Evolutionary conservation across 2,888 invertebrate genomes (phyloP).

Genomic region (Rhamphomyia laevipes): DNA sequence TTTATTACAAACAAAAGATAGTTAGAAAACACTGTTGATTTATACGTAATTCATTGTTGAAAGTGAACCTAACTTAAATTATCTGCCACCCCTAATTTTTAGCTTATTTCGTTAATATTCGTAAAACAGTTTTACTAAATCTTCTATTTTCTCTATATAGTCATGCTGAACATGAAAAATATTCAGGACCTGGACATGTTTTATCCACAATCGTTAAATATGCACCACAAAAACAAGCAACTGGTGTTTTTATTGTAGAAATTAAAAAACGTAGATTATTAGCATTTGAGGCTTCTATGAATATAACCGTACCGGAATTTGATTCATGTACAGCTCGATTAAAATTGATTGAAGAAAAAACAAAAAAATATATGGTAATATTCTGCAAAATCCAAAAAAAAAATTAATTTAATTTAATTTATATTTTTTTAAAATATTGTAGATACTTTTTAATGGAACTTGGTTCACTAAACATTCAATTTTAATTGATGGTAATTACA

Average conservation of each 20-base stretch:
- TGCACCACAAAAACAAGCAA: constrained; percentile 48
- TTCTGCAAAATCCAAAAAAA: not conserved
- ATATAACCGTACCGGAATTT: constrained; percentile 61
- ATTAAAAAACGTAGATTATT: constrained; percentile 55
- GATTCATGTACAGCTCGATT: constrained; percentile 54
- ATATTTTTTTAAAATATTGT: not conserved
- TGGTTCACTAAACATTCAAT: constrained; percentile 65
- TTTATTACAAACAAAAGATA: too few relatives aligned
- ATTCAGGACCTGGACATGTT: too few relatives aligned
- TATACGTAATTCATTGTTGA: too few relatives aligned
- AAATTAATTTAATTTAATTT: too few relatives aligned
- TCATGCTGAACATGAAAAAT: too few relatives aligned
- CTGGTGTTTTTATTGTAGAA: constrained; percentile 43
- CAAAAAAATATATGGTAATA: constrained; percentile 35
- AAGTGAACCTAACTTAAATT: too few relatives aligned
- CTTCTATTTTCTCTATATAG: too few relatives aligned
- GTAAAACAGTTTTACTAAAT: too few relatives aligned
- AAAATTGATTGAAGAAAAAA: constrained; percentile 54
- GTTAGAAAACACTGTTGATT: too few relatives aligned
- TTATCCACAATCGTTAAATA: constrained; percentile 35
- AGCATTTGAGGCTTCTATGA: constrained; percentile 56
- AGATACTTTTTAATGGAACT: constrained; percentile 60
- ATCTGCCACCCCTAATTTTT: too few relatives aligned
- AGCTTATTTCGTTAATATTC: too few relatives aligned
- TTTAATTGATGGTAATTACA: constrained; percentile 58